Conservation (phyloP, 2,113 vertebrate genomes). For the Chamaea fasciata region DNA sequence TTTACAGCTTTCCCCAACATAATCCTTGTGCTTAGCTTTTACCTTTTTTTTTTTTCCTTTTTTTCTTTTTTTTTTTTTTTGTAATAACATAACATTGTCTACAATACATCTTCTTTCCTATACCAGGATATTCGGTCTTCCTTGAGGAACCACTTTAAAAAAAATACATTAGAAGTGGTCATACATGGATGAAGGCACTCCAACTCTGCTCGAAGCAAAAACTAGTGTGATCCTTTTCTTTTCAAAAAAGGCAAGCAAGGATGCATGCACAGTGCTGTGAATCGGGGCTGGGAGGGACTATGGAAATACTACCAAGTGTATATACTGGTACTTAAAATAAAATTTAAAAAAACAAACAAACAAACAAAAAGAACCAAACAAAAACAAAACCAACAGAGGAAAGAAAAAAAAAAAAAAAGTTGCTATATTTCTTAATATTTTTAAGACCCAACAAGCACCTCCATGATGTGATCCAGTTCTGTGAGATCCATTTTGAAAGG, state of each 20-base stretch:
- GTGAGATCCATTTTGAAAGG: constrained; percentile 99
- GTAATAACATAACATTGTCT: constrained; percentile 63
- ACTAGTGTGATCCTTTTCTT: constrained; percentile 83
- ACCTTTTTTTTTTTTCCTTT: constrained; percentile 21
- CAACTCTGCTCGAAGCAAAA: constrained; percentile 89
- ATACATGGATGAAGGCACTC: constrained; percentile 95
- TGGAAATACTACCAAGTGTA: constrained; percentile 54
- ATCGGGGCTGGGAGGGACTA: constrained; percentile 40
- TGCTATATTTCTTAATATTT: constrained; percentile 35
- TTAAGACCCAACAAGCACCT: constrained; percentile 97
- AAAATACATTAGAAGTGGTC: constrained; percentile 84
- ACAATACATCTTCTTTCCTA: constrained; percentile 62
- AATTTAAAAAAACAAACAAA: too few relatives aligned
- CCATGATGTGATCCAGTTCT: constrained; percentile 99
- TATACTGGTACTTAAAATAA: constrained; percentile 37
- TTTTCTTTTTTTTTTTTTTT: constrained; percentile 3
- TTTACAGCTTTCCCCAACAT: constrained; percentile 78
- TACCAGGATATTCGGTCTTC: constrained; percentile 67
- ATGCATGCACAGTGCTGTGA: constrained; percentile 94
- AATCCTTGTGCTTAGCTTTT: constrained; percentile 82
- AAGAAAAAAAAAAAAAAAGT: not conserved
- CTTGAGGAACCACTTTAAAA: constrained; percentile 73
- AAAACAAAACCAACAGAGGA: not conserved
- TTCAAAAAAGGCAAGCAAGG: constrained; percentile 88
- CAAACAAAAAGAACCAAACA: not conserved